Conservation (phyloP, 2,113 vertebrate genomes). For the Tiliqua scincoides region DNA sequence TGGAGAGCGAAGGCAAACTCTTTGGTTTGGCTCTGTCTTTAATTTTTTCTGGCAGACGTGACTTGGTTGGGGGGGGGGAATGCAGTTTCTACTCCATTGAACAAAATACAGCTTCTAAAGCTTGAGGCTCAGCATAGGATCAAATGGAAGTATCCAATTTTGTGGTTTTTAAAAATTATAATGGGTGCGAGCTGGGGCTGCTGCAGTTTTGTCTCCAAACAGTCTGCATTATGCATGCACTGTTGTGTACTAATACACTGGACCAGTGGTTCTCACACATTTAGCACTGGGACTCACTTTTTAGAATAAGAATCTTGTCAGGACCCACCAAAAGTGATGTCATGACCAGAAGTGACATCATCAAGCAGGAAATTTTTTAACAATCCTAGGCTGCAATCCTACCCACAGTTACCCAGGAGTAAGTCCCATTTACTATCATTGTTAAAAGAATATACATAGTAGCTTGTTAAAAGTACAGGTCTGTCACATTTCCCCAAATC, state of each 20-base stretch:
- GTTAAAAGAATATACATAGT: too few species aligned
- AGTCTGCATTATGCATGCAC: not conserved
- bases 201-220: not conserved
- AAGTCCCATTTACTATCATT: too few species aligned
- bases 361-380: too few species aligned
- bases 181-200: not conserved
- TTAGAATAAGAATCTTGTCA: too few species aligned
- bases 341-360: too few species aligned
- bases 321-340: too few species aligned
- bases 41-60: slow-evolving; percentile 10
- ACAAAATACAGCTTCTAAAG: slow-evolving; percentile 17
- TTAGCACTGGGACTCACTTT: too few species aligned
- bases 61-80: not conserved
- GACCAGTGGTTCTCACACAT: too few species aligned
- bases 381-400: too few species aligned
- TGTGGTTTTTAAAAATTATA: not conserved
- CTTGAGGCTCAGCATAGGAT: not conserved
- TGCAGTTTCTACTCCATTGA: not conserved
- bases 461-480: too few species aligned
- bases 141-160: not conserved
- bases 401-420: too few species aligned
- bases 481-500: too few species aligned
- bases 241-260: not conserved
- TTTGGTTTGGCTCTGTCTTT: slow-evolving; percentile 2
- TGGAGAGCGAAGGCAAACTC: slow-evolving; percentile 4